Base-by-base conservation (phyloP, 2,888 invertebrate species). In the Brenthis ino region DNA sequence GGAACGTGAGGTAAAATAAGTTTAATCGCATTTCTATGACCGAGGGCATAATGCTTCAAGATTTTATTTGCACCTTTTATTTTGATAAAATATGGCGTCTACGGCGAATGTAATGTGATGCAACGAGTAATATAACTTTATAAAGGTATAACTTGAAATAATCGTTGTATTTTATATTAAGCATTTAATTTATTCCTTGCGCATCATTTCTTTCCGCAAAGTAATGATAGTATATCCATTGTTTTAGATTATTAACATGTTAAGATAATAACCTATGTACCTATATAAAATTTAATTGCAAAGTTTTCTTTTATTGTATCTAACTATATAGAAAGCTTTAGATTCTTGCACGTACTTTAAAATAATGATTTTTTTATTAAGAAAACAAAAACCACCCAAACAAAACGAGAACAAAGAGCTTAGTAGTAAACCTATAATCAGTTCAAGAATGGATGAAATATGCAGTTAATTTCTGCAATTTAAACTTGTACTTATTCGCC, bases 151-250 rank as follows among this genome's bases (percentile, higher is more conserved):
- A n/a, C 12, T 51, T 14, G 6, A 51, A 50, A 37, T 37, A 8
- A 37, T 8, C 37, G 8, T 37, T 6, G 8, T 51, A 12, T n/a
- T 51, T 51, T n/a, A n/a, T n/a, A 28, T 28, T 28, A 28, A 28
- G 24, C 28, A 51, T 61, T 53, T 13, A 53, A 5, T 20, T 33
- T 53, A 53, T 37, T 53, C 61, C 12, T 5, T 6, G 16, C 63
- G 51, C 63, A 37, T 37, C 48, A 60, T 11, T 60, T 12, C 14
- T 37, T 63, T 63, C 63, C 63, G 63, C 37, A 53, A 53, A 53
- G 51, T 14, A 16, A 61, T 37, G 8, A 16, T 33, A 53, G 47
- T 33, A 48, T 51, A 53, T 53, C 33, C 63, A 53, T 53, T 53
- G 51, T 53, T 63, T 37, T 53, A 12, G 12, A 20, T 16, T 53